These are phyloP conservation scores for Campylorhamphus procurvoides DNA, from an alignment of 2,113 vertebrate species.

Conservation along the genomic window DNA sequence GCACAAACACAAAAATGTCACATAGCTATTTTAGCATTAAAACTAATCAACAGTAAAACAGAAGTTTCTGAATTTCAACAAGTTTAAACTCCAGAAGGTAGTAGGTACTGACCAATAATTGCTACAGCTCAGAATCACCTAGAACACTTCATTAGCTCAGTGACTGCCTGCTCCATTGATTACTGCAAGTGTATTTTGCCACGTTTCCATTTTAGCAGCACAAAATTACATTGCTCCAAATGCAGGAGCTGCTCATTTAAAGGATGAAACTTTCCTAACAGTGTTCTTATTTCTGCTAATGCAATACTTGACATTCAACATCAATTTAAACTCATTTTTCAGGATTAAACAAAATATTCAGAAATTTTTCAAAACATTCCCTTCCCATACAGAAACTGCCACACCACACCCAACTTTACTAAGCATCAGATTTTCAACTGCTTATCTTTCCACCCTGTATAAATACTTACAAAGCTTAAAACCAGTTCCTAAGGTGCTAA, in stretches of 20 bases:
- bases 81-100: background rate
- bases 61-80: background rate
- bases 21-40: background rate
- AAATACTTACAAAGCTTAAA: background rate
- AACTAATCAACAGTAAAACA: background rate
- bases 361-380: background rate
- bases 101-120: background rate
- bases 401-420: background rate
- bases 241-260: background rate
- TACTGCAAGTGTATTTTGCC: background rate
- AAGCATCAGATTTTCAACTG: background rate
- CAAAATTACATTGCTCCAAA: background rate
- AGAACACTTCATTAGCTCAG: background rate
- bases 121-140: background rate
- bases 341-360: background rate
- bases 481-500: background rate
- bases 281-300: background rate
- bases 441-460: background rate
- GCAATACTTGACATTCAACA: background rate
- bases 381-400: background rate
- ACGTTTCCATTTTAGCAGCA: background rate
- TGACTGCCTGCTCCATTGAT: background rate
- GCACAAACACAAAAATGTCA: accelerated
- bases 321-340: background rate
- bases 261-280: background rate